Evolutionary conservation across 2,888 invertebrate genomes (phyloP).

Genomic region (Ornithoptera priamus): DNA sequence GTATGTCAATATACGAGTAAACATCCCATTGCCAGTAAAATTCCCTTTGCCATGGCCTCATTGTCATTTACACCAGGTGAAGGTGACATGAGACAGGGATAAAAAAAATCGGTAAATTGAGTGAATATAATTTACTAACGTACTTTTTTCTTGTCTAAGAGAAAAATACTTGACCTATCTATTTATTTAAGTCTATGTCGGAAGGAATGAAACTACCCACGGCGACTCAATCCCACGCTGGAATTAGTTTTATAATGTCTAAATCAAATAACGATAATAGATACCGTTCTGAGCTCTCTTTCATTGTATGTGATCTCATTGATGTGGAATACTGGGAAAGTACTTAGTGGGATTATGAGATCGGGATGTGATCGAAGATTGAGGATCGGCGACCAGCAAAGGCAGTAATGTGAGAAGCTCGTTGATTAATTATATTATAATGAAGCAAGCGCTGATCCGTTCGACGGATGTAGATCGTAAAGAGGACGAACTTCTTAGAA

Average conservation of each 20-base stretch:
- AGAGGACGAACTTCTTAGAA: too few species aligned
- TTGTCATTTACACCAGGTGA: too few species aligned
- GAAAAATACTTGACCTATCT: background rate
- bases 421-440: background rate
- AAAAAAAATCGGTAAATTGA: too few species aligned
- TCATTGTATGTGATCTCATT: background rate
- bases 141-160: background rate
- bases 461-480: background rate
- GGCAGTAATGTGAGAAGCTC: background rate
- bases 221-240: slow-evolving; percentile 18
- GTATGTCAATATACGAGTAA: too few species aligned
- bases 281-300: background rate
- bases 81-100: too few species aligned
- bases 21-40: too few species aligned
- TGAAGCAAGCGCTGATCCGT: background rate
- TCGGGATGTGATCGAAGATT: background rate
- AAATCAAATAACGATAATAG: slow-evolving; percentile 26
- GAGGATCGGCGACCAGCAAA: background rate
- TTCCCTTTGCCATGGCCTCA: too few species aligned
- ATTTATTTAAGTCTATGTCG: background rate
- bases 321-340: background rate
- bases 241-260: slow-evolving; percentile 19
- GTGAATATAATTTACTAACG: too few species aligned
- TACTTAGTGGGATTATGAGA: background rate
- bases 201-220: slow-evolving; percentile 8